Evolutionary conservation across 2,888 invertebrate species (phyloP).

Genomic region (Gnatocerus cornutus): DNA sequence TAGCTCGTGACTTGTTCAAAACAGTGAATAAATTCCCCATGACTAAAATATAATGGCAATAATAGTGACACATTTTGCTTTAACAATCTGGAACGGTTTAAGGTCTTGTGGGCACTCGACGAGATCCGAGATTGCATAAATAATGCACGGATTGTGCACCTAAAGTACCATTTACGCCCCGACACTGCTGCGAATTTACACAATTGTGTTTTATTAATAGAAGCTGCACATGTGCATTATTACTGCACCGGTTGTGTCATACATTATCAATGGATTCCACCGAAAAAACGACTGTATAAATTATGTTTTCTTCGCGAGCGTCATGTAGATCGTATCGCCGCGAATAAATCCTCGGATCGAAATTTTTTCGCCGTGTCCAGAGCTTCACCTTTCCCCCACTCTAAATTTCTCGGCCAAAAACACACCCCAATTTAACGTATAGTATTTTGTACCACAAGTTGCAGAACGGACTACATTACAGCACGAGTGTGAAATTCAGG

Average conservation of each 20-base stretch:
- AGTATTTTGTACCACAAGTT: too few relatives aligned
- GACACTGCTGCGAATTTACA: constrained; percentile 33
- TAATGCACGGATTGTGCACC: constrained; percentile 37
- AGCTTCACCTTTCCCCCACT: too few relatives aligned
- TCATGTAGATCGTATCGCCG: constrained; percentile 30
- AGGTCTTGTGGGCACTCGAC: constrained; percentile 34
- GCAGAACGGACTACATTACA: too few relatives aligned
- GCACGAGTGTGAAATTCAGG: too few relatives aligned
- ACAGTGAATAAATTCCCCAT: constrained; percentile 4
- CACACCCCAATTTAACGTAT: too few relatives aligned
- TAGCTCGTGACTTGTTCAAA: constrained; percentile 2
- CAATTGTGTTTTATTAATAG: constrained; percentile 35
- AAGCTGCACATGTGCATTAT: constrained; percentile 14
- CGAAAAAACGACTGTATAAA: constrained; percentile 20
- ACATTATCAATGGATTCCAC: constrained; percentile 4
- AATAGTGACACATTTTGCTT: constrained; percentile 46
- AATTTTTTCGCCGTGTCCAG: too few relatives aligned
- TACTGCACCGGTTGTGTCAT: neutral
- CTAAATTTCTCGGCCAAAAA: too few relatives aligned
- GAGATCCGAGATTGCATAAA: constrained; percentile 45
- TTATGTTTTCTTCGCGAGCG: constrained; percentile 28
- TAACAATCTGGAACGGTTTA: constrained; percentile 44
- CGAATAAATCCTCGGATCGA: constrained; percentile 28
- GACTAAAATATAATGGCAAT: constrained; percentile 42
- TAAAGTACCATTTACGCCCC: constrained; percentile 34